Conservation (phyloP, 37 sponge, comb jelly and placozoan genomes). For the Corticium candelabrum region DNA sequence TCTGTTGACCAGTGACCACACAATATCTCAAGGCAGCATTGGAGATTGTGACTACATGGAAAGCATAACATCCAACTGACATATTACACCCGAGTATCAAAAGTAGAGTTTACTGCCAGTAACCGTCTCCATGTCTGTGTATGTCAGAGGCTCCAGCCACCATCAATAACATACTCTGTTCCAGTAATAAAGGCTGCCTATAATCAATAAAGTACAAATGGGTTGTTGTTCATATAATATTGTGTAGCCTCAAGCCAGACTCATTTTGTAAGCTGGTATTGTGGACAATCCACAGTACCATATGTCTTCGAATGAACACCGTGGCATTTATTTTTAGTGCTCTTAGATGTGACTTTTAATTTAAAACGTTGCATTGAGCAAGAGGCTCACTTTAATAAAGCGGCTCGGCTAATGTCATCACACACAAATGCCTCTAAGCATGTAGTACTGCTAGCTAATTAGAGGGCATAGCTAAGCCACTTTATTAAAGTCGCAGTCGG, state of each 20-base stretch:
- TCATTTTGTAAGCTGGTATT: neutral
- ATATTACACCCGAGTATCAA: neutral
- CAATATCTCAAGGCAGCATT: slow-evolving; percentile 1
- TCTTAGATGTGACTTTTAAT: too few species aligned
- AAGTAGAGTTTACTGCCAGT: neutral
- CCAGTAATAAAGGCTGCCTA: slow-evolving; percentile 76
- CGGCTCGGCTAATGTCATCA: too few species aligned
- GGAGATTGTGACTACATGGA: slow-evolving; percentile 19
- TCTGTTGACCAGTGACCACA: slow-evolving; percentile 15
- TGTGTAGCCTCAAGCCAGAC: neutral
- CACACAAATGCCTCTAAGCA: too few species aligned
- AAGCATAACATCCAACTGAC: slow-evolving; percentile 8
- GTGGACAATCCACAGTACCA: neutral
- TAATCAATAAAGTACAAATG: too few species aligned
- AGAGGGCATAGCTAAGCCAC: too few species aligned
- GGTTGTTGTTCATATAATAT: neutral
- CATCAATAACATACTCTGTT: slow-evolving; percentile 50
- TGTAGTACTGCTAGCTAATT: too few species aligned
- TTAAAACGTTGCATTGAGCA: too few species aligned
- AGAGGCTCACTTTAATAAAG: too few species aligned
- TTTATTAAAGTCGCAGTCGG: too few species aligned
- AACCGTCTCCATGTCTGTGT: neutral
- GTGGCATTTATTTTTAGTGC: too few species aligned
- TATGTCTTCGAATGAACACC: neutral
- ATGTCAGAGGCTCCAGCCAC: slow-evolving; percentile 25